Conservation (phyloP, 2,113 vertebrate species). For the Calyptomena viridis region DNA sequence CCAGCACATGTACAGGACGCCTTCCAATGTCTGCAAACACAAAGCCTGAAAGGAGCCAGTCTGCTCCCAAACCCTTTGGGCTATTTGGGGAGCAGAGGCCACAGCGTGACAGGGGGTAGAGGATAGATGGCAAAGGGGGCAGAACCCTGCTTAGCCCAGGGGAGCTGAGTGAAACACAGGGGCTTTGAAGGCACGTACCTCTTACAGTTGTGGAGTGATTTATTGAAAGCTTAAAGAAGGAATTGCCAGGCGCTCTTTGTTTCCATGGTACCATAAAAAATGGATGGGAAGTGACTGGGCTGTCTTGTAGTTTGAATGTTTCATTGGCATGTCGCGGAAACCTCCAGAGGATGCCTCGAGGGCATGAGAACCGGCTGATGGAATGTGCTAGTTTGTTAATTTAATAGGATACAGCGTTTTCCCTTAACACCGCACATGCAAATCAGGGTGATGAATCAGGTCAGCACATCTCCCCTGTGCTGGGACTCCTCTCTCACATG, state of each 20-base stretch:
- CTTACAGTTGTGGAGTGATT: conserved; percentile 40
- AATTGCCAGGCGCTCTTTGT: conserved; percentile 39
- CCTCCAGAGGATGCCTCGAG: conserved; percentile 63
- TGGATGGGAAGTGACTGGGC: conserved; percentile 65
- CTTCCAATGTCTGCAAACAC: conserved; percentile 6
- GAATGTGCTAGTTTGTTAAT: conserved; percentile 66
- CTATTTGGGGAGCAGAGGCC: not conserved
- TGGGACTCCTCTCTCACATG: not conserved
- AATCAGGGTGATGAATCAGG: conserved; percentile 41
- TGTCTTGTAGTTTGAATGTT: conserved; percentile 56
- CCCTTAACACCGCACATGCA: not conserved
- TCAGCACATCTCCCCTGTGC: not conserved
- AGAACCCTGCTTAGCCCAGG: not conserved
- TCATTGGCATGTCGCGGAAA: conserved; percentile 56
- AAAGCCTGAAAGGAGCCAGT: not conserved
- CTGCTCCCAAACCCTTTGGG: not conserved
- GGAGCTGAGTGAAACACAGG: not conserved
- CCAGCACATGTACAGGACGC: not conserved
- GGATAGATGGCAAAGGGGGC: not conserved
- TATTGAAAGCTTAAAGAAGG: conserved; percentile 33
- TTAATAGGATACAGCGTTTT: conserved; percentile 50
- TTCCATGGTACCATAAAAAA: conserved; percentile 70
- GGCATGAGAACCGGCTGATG: conserved; percentile 59
- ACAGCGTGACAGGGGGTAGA: not conserved
- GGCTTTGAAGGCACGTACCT: not conserved